phyloP scores from a whole-genome alignment of 1,140 invertebrate genomes.

The Oscheius sp. region DNA sequence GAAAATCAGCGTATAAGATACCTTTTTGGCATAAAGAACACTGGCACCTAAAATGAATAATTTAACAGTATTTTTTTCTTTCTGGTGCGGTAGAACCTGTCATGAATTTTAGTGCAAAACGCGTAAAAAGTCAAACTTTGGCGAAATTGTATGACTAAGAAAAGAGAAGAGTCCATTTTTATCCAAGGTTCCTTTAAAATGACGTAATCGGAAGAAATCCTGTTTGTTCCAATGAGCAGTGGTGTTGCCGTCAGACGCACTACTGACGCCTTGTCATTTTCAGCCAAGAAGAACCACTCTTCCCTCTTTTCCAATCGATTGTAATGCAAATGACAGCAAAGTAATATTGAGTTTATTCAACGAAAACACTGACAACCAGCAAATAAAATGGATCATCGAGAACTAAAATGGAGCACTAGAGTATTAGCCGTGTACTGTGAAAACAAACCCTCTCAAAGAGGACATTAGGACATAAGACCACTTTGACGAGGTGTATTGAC shows the following conservation, averaged over 20 bases:
- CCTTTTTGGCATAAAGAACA: neutral
- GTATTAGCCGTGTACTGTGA: too few species aligned
- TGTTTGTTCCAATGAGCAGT: neutral
- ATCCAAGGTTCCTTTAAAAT: neutral
- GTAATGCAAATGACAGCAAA: neutral
- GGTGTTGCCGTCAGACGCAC: neutral
- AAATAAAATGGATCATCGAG: too few species aligned
- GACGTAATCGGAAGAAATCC: neutral
- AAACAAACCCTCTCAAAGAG: too few species aligned
- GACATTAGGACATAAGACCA: too few species aligned
- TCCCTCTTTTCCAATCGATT: neutral
- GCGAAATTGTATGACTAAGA: neutral
- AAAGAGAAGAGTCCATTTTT: neutral
- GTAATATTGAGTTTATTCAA: too few species aligned
- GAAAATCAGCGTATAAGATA: neutral
- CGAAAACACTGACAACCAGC: too few species aligned
- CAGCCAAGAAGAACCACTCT: neutral
- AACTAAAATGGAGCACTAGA: too few species aligned
- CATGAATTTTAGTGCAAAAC: neutral
- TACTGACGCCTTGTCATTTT: neutral
- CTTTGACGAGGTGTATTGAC: too few species aligned
- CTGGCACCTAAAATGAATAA: neutral
- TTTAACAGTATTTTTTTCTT: neutral
- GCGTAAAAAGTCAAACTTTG: neutral
- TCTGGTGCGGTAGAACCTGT: neutral